Evolutionary conservation across 1,140 invertebrate species (phyloP).

Genomic region (Teleogryllus occipitalis): DNA sequence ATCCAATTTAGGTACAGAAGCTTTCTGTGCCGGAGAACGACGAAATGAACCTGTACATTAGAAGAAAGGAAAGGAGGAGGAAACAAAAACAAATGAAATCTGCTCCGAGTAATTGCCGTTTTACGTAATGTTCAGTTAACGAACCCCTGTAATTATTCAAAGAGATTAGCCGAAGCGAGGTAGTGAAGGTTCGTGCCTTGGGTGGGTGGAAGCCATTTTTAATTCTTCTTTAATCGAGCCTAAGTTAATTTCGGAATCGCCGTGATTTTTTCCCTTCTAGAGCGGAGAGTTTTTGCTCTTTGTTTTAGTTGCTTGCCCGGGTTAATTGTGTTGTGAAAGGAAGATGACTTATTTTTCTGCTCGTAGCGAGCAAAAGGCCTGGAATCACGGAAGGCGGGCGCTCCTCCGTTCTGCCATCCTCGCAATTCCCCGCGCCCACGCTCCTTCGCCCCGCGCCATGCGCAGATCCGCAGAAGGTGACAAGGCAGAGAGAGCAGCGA

Average conservation of each 20-base stretch:
- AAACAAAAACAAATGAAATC: slow-evolving; percentile 6
- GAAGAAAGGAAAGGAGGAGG: not conserved
- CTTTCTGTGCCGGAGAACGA: not conserved
- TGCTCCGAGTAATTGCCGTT: not conserved
- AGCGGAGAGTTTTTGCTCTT: not conserved
- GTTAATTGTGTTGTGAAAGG: slow-evolving; percentile 4
- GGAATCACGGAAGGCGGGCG: not conserved
- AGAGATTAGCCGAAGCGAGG: not conserved
- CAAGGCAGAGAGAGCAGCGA: too few species aligned
- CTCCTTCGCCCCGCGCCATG: too few species aligned
- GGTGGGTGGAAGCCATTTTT: not conserved
- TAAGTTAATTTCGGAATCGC: slow-evolving; percentile 4
- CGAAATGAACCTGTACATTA: not conserved
- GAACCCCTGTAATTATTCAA: not conserved
- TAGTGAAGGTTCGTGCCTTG: not conserved
- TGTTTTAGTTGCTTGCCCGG: not conserved
- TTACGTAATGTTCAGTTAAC: not conserved
- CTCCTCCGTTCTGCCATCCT: not conserved
- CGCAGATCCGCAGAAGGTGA: too few species aligned
- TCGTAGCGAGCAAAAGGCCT: not conserved
- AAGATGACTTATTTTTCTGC: not conserved
- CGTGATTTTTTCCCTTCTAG: not conserved
- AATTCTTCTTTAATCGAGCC: slow-evolving; percentile 4
- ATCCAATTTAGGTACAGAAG: not conserved
- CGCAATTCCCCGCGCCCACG: not conserved